phyloP scores from a whole-genome alignment of 2,113 vertebrate species.

The Upupa epops region DNA sequence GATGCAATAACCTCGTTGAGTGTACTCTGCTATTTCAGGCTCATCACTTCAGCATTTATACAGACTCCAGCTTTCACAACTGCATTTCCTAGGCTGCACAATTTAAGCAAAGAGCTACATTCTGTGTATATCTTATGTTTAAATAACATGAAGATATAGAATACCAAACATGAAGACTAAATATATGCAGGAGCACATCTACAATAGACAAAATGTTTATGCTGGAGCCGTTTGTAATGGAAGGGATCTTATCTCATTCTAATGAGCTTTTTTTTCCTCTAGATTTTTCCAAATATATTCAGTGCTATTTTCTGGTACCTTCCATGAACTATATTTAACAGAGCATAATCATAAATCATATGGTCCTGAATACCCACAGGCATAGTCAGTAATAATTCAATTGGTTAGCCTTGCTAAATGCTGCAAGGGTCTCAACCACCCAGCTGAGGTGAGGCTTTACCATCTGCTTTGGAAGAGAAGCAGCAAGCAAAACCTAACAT shows the following conservation, averaged over 20 bases:
- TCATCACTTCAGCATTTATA: slow-evolving; percentile 23
- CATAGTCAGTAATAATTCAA: slow-evolving; percentile 36
- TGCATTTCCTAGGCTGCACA: not conserved
- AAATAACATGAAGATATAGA: not conserved
- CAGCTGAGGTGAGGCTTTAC: slow-evolving; percentile 60
- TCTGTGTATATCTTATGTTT: not conserved
- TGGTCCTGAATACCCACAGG: not conserved
- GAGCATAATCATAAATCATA: slow-evolving; percentile 10
- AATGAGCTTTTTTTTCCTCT: not conserved
- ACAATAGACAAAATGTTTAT: not conserved
- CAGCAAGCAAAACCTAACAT: slow-evolving; percentile 20
- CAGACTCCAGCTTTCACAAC: not conserved
- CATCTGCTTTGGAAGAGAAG: slow-evolving; percentile 61
- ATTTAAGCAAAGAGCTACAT: not conserved
- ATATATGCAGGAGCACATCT: not conserved
- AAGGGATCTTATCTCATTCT: not conserved
- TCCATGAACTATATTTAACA: slow-evolving; percentile 24
- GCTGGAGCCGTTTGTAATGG: not conserved
- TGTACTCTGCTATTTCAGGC: slow-evolving; percentile 24
- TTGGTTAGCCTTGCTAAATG: slow-evolving; percentile 45
- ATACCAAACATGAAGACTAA: not conserved
- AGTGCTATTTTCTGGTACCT: not conserved
- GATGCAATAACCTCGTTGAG: slow-evolving; percentile 32
- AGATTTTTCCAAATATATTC: not conserved
- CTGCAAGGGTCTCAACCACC: slow-evolving; percentile 30